Evolutionary conservation across 2,113 vertebrate species (phyloP).

Genomic region (Mesembrinibis cayennensis): DNA sequence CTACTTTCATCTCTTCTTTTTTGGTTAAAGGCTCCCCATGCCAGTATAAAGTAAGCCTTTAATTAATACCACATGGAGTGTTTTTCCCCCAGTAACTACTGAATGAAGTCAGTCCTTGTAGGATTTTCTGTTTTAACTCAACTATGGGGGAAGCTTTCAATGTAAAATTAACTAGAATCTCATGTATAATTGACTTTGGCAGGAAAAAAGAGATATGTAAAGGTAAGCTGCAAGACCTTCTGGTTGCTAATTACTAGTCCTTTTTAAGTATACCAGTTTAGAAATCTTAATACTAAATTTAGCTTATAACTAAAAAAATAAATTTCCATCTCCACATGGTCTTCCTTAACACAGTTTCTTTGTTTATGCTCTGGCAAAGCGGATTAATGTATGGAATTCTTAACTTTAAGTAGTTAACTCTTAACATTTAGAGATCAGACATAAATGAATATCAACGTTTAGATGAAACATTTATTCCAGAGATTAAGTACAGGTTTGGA

Average conservation of each 20-base stretch:
- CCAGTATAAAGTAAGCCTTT: conserved; percentile 15
- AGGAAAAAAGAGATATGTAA: not conserved
- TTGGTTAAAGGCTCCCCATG: conserved; percentile 25
- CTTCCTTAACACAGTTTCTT: not conserved
- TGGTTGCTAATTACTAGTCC: not conserved
- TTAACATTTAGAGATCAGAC: not conserved
- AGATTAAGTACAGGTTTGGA: not conserved
- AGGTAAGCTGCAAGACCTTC: conserved; percentile 4
- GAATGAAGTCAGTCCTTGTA: not conserved
- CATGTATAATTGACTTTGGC: conserved; percentile 27
- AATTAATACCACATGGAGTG: conserved; percentile 54
- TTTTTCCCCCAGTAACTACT: not conserved
- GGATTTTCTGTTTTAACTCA: conserved; percentile 41
- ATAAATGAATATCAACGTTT: not conserved
- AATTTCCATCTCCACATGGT: not conserved
- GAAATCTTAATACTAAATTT: not conserved
- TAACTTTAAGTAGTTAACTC: not conserved
- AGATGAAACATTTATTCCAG: not conserved
- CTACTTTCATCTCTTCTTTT: conserved; percentile 28
- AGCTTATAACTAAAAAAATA: not conserved
- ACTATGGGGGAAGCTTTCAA: not conserved
- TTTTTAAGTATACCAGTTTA: not conserved
- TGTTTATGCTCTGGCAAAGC: not conserved
- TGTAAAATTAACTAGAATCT: conserved; percentile 12
- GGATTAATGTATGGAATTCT: not conserved